Base-by-base conservation (phyloP, 2,888 invertebrate genomes). In the Ectobius pallidus region DNA sequence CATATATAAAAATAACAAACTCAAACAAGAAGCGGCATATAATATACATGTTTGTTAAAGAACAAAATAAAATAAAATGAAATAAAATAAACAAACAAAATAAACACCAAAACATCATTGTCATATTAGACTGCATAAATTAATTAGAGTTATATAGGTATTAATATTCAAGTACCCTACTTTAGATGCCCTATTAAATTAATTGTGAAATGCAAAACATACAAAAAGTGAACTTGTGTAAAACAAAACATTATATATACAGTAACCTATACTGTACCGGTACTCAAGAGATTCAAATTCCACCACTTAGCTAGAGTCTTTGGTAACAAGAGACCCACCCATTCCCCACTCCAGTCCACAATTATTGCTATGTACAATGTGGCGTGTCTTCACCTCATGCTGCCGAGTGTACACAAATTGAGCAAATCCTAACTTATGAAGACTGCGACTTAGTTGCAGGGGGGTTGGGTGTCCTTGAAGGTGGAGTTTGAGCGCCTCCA, bases 371-470 rank as follows among this genome's bases (percentile, higher is more conserved):
- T 61, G 7, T 72, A 69, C 61, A 72, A 68, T 52, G 69, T 30
- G 22, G 58, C 58, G 34, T 11, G 11, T 11, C 34, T 7, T 34
- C 34, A 44, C 32, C 44, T 34, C 65, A 44, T 32, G 42, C 42
- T 32, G 69, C 44, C 46, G 65, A 65, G 46, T 30, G 39, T 46
- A 69, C 55, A 75, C 69, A 73, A 76, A 75, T 77, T 77, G 77
- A 77, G 77, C 77, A 77, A 77, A 76, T 74, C 72, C 77, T 75
- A 76, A 65, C 65, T 75, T 75, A 76, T 69, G 75, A 75, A 67
- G 74, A 75, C 75, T 74, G 75, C 52, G 77, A 72, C 71, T 77
- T 77, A 68, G 75, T 71, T 42, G 73, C 69, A 25, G 75, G 72
- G 7, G 75, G 63, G 63, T 72, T 75, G 34, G 75, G 69, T 44